Conservation (phyloP, 2,797 vertebrate genomes). For the Aselliscus stoliczkanus region DNA sequence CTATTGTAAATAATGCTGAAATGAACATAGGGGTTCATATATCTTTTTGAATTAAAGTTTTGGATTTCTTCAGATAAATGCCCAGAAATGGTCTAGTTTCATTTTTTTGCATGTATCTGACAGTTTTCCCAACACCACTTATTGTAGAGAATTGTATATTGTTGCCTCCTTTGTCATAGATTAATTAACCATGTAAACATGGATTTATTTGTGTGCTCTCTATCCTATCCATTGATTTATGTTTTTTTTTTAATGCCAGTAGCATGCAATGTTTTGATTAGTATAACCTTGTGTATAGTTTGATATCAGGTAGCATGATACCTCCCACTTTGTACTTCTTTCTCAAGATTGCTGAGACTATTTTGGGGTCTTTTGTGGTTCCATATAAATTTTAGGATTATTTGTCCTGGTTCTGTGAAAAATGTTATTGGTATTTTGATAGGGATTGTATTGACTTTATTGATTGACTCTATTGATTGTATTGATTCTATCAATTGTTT, state of each 20-base stretch:
- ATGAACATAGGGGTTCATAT: not conserved
- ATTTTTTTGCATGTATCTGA: no score
- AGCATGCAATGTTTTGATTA: no score
- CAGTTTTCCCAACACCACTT: no score
- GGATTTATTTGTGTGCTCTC: no score
- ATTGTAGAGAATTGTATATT: no score
- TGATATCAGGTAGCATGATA: no score
- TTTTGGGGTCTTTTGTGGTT: not conserved
- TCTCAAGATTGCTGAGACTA: not conserved
- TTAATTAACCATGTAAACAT: no score
- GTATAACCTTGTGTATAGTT: no score
- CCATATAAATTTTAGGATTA: not conserved
- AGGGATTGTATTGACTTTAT: not conserved
- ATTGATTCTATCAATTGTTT: not conserved
- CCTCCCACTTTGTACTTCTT: not conserved
- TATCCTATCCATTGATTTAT: no score
- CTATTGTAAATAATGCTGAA: not conserved
- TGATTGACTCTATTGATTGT: no score
- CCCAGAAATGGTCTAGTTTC: not conserved
- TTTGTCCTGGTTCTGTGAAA: not conserved
- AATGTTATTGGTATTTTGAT: not conserved
- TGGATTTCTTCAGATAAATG: not conserved
- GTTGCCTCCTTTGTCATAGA: no score
- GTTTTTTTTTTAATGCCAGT: no score
- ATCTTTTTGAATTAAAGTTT: not conserved